Evolutionary conservation across 2,797 vertebrate species (phyloP).

Genomic region (Rhyacichthys aspro): DNA sequence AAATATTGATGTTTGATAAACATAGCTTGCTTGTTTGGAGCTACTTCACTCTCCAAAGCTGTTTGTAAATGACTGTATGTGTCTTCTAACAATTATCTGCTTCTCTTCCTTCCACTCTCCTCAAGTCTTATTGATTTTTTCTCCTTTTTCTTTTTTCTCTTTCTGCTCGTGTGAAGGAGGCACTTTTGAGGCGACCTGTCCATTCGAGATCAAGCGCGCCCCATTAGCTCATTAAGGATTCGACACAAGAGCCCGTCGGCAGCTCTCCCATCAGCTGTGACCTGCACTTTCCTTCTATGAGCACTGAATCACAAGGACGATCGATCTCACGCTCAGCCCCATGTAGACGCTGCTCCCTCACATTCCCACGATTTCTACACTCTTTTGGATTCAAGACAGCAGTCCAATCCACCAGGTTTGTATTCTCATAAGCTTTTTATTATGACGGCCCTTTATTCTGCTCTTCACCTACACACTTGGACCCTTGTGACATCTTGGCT

Average conservation of each 20-base stretch:
- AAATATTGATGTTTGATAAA: too few species aligned
- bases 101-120: neutral
- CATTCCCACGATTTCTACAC: conserved; percentile 34
- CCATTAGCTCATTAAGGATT: conserved; percentile 52
- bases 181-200: conserved; percentile 63
- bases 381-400: conserved; percentile 74
- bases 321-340: conserved; percentile 30
- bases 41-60: too few species aligned
- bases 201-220: conserved; percentile 51
- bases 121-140: conserved; percentile 22
- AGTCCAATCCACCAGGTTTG: conserved; percentile 77
- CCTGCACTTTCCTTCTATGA: conserved; percentile 40
- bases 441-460: neutral
- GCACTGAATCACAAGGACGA: conserved; percentile 42
- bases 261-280: conserved; percentile 23
- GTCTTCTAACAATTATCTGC: neutral
- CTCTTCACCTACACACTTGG: too few species aligned
- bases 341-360: conserved; percentile 58
- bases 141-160: too few species aligned
- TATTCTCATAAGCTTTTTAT: conserved; percentile 38
- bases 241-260: conserved; percentile 28
- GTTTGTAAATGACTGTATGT: too few species aligned
- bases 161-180: conserved; percentile 57
- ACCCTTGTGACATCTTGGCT: too few species aligned
- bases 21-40: too few species aligned